Conservation (phyloP, 2,113 vertebrate species). For the Oxyura jamaicensis region DNA sequence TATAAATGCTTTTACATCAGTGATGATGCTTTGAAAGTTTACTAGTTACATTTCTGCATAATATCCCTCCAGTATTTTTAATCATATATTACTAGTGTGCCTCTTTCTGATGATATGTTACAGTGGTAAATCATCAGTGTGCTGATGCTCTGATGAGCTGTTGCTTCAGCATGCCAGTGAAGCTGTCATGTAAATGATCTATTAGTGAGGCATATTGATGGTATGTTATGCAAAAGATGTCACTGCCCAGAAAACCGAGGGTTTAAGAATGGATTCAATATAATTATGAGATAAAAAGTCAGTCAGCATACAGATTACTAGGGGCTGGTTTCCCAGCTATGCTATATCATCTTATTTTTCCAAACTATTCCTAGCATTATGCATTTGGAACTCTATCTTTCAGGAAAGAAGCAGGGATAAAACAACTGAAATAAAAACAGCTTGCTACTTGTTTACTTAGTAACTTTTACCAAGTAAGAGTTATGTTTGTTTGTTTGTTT, state of each 20-base stretch:
- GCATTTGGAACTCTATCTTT: background rate
- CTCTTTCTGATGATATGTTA: slow-evolving; percentile 51
- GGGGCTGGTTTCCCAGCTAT: background rate
- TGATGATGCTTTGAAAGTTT: background rate
- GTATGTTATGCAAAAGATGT: slow-evolving; percentile 28
- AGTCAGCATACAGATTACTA: background rate
- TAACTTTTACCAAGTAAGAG: background rate
- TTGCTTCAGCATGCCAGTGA: slow-evolving; percentile 54
- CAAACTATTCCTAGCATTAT: background rate
- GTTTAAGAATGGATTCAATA: slow-evolving; percentile 41
- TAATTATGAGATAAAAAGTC: slow-evolving; percentile 61
- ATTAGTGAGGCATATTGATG: slow-evolving; percentile 59
- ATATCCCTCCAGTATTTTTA: background rate
- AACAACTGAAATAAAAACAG: background rate
- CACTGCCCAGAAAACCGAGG: slow-evolving; percentile 57
- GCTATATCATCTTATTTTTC: background rate
- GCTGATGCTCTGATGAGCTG: slow-evolving; percentile 56
- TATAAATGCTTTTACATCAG: background rate
- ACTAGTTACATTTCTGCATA: background rate
- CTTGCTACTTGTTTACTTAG: background rate
- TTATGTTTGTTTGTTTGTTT: no score
- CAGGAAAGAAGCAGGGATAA: background rate
- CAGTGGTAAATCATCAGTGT: slow-evolving; percentile 57
- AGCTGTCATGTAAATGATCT: slow-evolving; percentile 58
- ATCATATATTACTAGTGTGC: slow-evolving; percentile 39